Evolutionary conservation across 2,888 invertebrate genomes (phyloP).

Genomic region (Macrosiphum euphorbiae): DNA sequence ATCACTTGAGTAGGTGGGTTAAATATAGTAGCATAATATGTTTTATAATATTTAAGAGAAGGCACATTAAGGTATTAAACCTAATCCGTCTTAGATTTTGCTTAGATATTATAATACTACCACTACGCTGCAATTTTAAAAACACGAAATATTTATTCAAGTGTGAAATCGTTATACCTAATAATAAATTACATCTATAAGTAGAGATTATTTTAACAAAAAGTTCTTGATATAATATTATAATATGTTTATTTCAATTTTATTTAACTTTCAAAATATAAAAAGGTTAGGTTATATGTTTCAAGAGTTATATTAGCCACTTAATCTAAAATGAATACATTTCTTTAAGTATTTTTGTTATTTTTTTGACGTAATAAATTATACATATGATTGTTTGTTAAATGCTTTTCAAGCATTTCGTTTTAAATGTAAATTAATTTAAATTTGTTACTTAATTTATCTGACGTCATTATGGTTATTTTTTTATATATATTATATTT

Average conservation of each 20-base stretch:
- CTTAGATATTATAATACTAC: background rate
- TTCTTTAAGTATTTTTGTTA: background rate
- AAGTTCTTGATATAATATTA: background rate
- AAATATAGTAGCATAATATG: background rate
- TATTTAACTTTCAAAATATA: background rate
- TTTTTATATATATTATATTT: background rate
- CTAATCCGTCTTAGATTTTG: background rate
- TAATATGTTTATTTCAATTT: background rate
- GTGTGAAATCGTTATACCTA: background rate
- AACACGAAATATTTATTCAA: background rate
- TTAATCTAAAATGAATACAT: background rate
- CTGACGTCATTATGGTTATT: background rate
- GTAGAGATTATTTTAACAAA: background rate
- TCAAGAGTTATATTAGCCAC: background rate
- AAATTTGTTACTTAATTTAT: background rate
- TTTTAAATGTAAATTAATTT: background rate
- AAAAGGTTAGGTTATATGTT: background rate
- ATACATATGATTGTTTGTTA: background rate
- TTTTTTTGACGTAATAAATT: conserved; percentile 31
- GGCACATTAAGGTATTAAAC: background rate
- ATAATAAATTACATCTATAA: background rate
- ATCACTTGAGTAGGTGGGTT: background rate
- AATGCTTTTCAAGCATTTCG: background rate
- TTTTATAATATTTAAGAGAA: background rate
- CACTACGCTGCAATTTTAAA: too few relatives aligned